Conservation (phyloP, 2,113 vertebrate genomes). For the Mormyrus lacerda region DNA sequence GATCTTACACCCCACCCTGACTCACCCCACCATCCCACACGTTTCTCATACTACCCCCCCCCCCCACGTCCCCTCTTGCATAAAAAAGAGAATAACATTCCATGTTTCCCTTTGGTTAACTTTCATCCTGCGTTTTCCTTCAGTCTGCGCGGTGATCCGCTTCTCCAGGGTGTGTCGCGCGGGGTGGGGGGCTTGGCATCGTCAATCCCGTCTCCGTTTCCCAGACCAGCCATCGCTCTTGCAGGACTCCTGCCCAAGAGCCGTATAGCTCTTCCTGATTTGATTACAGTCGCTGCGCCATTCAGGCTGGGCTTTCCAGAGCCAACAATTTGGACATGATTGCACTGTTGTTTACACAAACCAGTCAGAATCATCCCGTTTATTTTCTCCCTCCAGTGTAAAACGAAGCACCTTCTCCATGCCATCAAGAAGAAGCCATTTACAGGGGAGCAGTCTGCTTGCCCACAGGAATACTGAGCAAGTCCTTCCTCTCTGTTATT, state of each 20-base stretch:
- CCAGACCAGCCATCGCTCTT: constrained; percentile 25
- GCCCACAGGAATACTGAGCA: neutral
- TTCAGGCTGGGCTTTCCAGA: constrained; percentile 5
- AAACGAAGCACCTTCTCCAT: constrained; percentile 1
- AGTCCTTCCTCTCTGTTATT: neutral
- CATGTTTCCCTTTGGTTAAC: constrained; percentile 47
- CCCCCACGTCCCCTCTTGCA: neutral
- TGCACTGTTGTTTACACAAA: constrained; percentile 6
- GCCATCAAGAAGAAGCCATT: neutral
- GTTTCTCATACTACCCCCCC: constrained; percentile 18
- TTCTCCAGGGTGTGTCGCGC: neutral
- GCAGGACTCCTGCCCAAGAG: constrained; percentile 20
- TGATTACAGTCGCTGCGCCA: constrained; percentile 29
- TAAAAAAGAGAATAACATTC: constrained; percentile 38
- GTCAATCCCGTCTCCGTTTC: constrained; percentile 30
- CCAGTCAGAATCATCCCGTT: neutral
- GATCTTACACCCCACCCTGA: neutral
- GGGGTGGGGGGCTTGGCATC: neutral
- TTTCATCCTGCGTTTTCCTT: constrained; percentile 36
- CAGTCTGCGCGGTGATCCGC: constrained; percentile 27
- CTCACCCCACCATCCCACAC: neutral
- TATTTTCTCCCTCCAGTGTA: neutral
- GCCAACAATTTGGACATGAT: constrained; percentile 29
- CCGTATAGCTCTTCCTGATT: constrained; percentile 27
- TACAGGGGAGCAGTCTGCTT: neutral